phyloP scores from a whole-genome alignment of 2,888 invertebrate genomes.

The Protophormia terraenovae region DNA sequence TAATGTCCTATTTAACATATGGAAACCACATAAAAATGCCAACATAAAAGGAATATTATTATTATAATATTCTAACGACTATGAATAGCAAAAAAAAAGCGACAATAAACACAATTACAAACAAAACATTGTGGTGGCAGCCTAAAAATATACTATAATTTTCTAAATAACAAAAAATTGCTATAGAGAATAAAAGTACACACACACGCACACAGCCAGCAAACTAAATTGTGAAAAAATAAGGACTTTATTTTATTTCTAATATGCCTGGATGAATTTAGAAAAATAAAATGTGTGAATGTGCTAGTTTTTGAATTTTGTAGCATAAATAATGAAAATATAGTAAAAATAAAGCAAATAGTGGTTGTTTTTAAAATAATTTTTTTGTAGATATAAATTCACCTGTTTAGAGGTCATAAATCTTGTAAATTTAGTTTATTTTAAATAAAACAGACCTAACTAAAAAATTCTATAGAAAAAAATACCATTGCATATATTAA shows the following conservation, averaged over 20 bases:
- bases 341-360: too few relatives aligned
- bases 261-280: constrained; percentile 20
- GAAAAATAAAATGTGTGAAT: neutral
- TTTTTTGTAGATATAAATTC: constrained; percentile 33
- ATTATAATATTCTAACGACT: constrained; percentile 42
- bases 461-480: neutral
- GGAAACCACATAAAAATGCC: neutral
- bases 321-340: too few relatives aligned
- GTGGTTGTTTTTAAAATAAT: neutral
- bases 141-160: constrained; percentile 50
- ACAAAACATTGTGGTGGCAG: constrained; percentile 24
- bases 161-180: constrained; percentile 23
- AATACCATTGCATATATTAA: constrained; percentile 38
- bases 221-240: neutral
- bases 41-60: constrained; percentile 26
- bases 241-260: constrained; percentile 3
- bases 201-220: neutral
- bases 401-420: constrained; percentile 62
- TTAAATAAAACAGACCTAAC: constrained; percentile 1
- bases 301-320: neutral
- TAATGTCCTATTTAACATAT: constrained; percentile 35
- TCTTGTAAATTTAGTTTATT: constrained; percentile 36
- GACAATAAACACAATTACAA: neutral
- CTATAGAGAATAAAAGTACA: neutral
- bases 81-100: constrained; percentile 25